Percentiles rank a stretch among this genome's conserved stretches.
phyloP scores from a whole-genome alignment of 2,888 invertebrate species.

The Atethmia centrago region DNA sequence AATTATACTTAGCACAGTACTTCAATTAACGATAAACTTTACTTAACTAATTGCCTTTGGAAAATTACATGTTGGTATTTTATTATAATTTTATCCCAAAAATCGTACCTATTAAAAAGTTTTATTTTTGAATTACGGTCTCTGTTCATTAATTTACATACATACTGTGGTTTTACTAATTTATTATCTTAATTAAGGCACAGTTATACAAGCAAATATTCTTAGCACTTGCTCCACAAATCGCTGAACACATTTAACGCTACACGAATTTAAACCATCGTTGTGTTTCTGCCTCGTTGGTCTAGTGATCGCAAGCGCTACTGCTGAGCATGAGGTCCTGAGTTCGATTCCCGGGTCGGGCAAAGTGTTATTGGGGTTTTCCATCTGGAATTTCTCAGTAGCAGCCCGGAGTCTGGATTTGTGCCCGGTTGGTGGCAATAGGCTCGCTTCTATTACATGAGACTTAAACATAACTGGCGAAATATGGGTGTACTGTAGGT shows the following conservation, averaged over 20 bases:
- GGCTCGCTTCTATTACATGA: no score
- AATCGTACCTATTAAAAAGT: no score
- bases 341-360: no score
- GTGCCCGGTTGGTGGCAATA: no score
- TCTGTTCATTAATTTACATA: slow-evolving; percentile 21
- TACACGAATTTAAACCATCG: no score
- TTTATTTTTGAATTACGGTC: background rate
- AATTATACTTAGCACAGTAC: background rate
- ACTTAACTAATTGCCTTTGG: background rate
- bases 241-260: background rate
- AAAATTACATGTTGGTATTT: background rate
- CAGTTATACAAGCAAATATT: background rate
- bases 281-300: background rate
- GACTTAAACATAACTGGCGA: no score
- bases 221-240: background rate
- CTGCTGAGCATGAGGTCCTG: no score
- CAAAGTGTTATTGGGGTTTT: no score
- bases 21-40: slow-evolving; percentile 4
- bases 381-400: no score
- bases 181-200: slow-evolving; percentile 8
- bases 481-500: no score
- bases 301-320: no score
- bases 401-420: no score
- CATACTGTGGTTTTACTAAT: background rate
- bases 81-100: background rate